A percentile compares a stretch with the other conserved stretches of the same genome.
Conservation (phyloP, 2,113 vertebrate species). For the Triplophysa siluroides region DNA sequence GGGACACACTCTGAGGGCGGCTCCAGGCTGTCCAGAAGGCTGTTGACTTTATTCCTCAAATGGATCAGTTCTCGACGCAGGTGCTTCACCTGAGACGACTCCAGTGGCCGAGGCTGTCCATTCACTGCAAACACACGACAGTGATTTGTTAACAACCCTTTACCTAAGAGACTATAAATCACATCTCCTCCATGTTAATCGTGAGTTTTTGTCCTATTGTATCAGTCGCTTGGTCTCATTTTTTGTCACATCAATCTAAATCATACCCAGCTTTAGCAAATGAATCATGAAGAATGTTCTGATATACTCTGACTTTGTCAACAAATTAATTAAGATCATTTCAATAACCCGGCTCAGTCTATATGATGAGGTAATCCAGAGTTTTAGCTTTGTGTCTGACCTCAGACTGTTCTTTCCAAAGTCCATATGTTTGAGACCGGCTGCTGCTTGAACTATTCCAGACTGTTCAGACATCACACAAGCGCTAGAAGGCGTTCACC, state of each 20-base stretch:
- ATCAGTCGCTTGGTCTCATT: background rate
- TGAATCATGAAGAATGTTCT: background rate
- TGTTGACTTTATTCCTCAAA: conserved; percentile 97
- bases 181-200: too few relatives aligned
- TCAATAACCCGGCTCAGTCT: background rate
- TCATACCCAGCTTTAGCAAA: background rate
- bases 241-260: background rate
- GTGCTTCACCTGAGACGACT: conserved; percentile 97
- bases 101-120: conserved; percentile 93
- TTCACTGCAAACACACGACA: conserved; percentile 81
- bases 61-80: conserved; percentile 95
- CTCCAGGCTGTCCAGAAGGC: conserved; percentile 91
- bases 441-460: conserved; percentile 26
- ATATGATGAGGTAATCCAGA: background rate
- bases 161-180: background rate
- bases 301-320: background rate
- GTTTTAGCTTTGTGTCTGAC: background rate
- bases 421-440: conserved; percentile 4
- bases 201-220: too few relatives aligned
- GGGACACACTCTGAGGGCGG: conserved; percentile 88
- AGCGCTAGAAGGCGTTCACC: conserved; percentile 14
- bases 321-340: background rate
- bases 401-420: background rate
- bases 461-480: conserved; percentile 16
- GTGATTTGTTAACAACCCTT: background rate